Evolutionary conservation across 1,140 invertebrate species (phyloP).

Genomic region (Yoshiicerus persimilis): DNA sequence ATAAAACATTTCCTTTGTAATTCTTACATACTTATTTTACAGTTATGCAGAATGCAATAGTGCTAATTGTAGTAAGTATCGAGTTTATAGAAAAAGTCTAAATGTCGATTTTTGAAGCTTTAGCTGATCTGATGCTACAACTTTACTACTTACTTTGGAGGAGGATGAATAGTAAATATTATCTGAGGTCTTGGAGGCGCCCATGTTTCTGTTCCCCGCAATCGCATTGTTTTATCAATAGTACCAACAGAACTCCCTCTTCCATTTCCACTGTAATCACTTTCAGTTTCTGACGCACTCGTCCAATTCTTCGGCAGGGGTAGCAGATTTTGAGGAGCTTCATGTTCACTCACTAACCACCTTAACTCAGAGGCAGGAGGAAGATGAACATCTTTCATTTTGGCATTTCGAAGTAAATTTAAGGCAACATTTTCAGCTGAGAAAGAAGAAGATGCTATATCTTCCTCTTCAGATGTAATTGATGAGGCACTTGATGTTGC

Average conservation of each 20-base stretch:
- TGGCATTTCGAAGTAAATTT: conserved; percentile 73
- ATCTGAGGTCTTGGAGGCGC: conserved; percentile 81
- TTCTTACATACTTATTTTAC: no score
- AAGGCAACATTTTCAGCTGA: conserved; percentile 79
- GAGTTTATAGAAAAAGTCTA: no score
- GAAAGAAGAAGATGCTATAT: conserved; percentile 56
- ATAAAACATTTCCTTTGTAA: conserved; percentile 37
- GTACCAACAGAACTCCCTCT: conserved; percentile 2
- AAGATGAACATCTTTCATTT: conserved; percentile 66
- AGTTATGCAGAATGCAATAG: no score
- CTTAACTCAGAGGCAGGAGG: conserved; percentile 77
- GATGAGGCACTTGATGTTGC: conserved; percentile 53
- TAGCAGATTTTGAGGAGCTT: conserved; percentile 74
- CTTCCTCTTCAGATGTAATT: conserved; percentile 61
- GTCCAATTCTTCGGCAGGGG: conserved; percentile 73
- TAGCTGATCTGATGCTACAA: no score
- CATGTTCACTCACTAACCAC: conserved; percentile 78
- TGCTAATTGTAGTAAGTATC: no score
- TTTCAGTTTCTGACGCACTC: conserved; percentile 63
- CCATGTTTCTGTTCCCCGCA: conserved; percentile 78
- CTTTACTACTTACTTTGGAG: conserved; percentile 65
- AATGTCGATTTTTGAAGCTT: no score
- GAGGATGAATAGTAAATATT: conserved; percentile 75
- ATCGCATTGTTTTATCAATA: conserved; percentile 56
- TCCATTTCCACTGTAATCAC: conserved; percentile 38